phyloP scores from a whole-genome alignment of 2,797 vertebrate species.

The Acanthurus tractus region DNA sequence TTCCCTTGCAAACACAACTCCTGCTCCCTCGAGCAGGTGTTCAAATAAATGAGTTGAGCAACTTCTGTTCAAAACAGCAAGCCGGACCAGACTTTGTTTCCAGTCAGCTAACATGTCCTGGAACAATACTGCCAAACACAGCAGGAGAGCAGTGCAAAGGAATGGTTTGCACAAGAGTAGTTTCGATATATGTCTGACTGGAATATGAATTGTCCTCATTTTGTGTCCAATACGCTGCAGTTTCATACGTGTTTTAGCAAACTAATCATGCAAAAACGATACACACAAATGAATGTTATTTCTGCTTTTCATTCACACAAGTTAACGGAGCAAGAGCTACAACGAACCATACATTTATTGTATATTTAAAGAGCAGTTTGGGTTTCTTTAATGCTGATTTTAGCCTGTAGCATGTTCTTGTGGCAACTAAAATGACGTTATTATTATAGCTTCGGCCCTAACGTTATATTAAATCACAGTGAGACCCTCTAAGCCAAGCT shows the following conservation, averaged over 20 bases:
- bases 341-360: too few relatives aligned
- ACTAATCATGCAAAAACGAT: background rate
- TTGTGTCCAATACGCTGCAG: too few relatives aligned
- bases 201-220: background rate
- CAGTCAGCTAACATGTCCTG: background rate
- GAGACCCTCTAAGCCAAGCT: conserved; percentile 40
- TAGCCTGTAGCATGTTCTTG: background rate
- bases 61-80: background rate
- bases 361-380: background rate
- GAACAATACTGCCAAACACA: background rate
- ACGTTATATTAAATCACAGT: conserved; percentile 57
- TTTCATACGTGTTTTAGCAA: background rate
- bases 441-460: conserved; percentile 49
- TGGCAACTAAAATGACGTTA: conserved; percentile 34
- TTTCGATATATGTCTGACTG: background rate
- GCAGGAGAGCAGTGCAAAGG: background rate
- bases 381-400: background rate
- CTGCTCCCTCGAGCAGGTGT: conserved; percentile 29
- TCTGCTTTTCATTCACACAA: background rate
- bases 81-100: background rate
- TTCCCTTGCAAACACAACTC: conserved; percentile 4
- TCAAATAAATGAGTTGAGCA: conserved; percentile 35
- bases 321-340: background rate
- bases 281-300: background rate
- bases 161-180: background rate